Percentiles rank a stretch among this genome's conserved stretches.
Conservation (phyloP, 2,888 invertebrate species). For the Leptarthrus brevirostris region DNA sequence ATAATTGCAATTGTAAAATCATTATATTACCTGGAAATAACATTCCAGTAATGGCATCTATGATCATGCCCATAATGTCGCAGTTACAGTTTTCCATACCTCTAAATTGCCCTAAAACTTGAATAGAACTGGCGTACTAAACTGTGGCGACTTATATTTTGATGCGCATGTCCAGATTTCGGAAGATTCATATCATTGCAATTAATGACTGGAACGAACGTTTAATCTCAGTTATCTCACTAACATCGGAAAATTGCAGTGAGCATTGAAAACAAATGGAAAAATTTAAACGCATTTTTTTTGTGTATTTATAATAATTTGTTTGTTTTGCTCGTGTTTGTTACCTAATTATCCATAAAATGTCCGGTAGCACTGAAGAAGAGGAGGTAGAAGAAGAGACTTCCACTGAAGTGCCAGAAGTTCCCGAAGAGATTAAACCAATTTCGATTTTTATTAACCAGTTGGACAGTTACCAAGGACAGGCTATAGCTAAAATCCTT, state of each 20-base stretch:
- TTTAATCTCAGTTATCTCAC: no score
- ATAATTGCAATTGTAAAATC: neutral
- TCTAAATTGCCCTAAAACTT: neutral
- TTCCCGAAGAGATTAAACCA: conserved; percentile 17
- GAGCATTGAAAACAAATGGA: neutral
- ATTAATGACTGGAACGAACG: neutral
- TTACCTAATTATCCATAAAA: conserved; percentile 20
- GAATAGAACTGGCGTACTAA: neutral
- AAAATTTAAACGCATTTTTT: neutral
- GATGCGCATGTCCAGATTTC: neutral
- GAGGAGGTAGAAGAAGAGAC: neutral
- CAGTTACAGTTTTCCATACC: conserved; percentile 31
- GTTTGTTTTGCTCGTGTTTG: neutral
- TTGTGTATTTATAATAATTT: neutral
- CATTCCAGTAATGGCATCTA: conserved; percentile 52
- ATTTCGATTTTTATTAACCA: conserved; percentile 52
- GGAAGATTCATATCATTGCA: neutral
- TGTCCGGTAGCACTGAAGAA: neutral
- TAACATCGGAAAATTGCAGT: neutral
- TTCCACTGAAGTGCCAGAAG: neutral
- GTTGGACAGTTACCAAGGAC: conserved; percentile 52
- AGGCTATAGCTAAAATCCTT: conserved; percentile 43
- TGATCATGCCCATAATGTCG: conserved; percentile 46
- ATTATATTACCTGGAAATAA: conserved; percentile 53
- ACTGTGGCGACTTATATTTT: neutral